Evolutionary conservation across 1,140 invertebrate genomes (phyloP).

Genomic region (Anastrepha ludens): DNA sequence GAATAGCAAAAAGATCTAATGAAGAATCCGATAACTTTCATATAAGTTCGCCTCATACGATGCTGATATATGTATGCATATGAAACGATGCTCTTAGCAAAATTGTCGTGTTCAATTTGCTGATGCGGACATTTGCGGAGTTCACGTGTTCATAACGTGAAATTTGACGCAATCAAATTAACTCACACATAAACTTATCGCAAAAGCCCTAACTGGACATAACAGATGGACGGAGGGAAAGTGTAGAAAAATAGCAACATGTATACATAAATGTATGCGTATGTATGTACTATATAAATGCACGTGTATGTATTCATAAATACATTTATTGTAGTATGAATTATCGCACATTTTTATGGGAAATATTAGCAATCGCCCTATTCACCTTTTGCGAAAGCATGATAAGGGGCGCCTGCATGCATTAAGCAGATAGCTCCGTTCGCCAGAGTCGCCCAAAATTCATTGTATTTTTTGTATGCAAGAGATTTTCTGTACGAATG

Average conservation of each 20-base stretch:
- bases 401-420: background rate
- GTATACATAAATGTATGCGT: too few relatives aligned
- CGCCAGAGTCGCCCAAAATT: background rate
- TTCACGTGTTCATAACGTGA: conserved; percentile 29
- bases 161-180: background rate
- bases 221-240: background rate
- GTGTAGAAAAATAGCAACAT: too few relatives aligned
- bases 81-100: background rate
- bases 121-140: background rate
- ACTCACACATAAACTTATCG: background rate
- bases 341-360: conserved; percentile 19
- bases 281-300: background rate
- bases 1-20: too few relatives aligned
- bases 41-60: background rate
- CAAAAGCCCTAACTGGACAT: background rate
- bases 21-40: too few relatives aligned
- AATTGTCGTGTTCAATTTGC: background rate
- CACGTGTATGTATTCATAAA: background rate
- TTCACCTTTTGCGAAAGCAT: background rate
- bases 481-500: too few relatives aligned
- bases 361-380: background rate
- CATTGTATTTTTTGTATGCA: background rate
- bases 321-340: background rate
- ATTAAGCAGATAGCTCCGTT: too few relatives aligned
- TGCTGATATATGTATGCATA: background rate